Percentiles rank a stretch among this genome's conserved stretches.
Conservation (phyloP, 2,797 vertebrate species). For the Melanotaenia boesemani region DNA sequence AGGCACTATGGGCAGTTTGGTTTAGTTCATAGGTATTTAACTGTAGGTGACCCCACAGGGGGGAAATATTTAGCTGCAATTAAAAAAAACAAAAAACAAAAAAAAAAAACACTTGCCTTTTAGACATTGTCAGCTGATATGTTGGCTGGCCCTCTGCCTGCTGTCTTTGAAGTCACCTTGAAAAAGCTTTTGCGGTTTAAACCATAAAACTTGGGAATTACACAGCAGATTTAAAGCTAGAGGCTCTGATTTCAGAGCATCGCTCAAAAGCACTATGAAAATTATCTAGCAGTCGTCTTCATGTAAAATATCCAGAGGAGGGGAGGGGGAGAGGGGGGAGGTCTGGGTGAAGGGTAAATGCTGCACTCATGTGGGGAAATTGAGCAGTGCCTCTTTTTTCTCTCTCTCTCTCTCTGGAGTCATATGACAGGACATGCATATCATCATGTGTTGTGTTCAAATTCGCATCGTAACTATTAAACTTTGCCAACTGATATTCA, state of each 20-base stretch:
- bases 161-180: slow-evolving; percentile 79
- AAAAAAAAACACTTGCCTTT: slow-evolving; percentile 40
- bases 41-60: slow-evolving; percentile 58
- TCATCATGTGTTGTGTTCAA: slow-evolving; percentile 55
- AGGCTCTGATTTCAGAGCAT: slow-evolving; percentile 69
- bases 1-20: slow-evolving; percentile 53
- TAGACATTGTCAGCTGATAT: slow-evolving; percentile 70
- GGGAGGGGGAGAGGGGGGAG: slow-evolving; percentile 12
- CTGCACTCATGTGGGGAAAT: slow-evolving; percentile 81
- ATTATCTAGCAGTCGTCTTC: slow-evolving; percentile 60
- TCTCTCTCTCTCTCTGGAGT: slow-evolving; percentile 47
- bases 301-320: slow-evolving; percentile 43
- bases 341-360: slow-evolving; percentile 79
- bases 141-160: slow-evolving; percentile 56
- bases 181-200: slow-evolving; percentile 70
- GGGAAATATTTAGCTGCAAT: slow-evolving; percentile 50
- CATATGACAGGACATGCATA: slow-evolving; percentile 64
- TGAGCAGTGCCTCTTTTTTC: slow-evolving; percentile 63
- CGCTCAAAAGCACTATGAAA: slow-evolving; percentile 57
- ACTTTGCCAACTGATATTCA: neutral
- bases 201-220: slow-evolving; percentile 73
- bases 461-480: neutral
- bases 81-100: neutral
- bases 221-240: slow-evolving; percentile 69
- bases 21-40: slow-evolving; percentile 49